Evolutionary conservation across 2,888 invertebrate species (phyloP).

Genomic region (Eupithecia abbreviata): DNA sequence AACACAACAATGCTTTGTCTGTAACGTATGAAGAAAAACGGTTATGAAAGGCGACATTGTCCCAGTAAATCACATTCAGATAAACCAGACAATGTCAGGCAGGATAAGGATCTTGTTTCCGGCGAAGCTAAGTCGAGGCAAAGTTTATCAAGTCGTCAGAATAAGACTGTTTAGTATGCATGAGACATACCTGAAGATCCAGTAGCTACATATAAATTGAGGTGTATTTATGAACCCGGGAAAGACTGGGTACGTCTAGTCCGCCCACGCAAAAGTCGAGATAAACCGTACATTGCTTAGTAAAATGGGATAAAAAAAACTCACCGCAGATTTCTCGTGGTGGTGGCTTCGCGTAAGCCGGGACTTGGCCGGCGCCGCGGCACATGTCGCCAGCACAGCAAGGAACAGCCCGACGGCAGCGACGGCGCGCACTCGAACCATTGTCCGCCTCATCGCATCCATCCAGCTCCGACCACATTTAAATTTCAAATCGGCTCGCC

Average conservation of each 20-base stretch:
- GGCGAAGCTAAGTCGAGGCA: slow-evolving; percentile 68
- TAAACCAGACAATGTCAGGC: slow-evolving; percentile 70
- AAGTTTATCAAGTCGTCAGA: slow-evolving; percentile 66
- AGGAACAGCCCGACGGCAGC: slow-evolving; percentile 66
- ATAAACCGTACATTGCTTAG: slow-evolving; percentile 24
- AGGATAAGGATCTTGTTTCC: slow-evolving; percentile 72
- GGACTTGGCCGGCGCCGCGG: slow-evolving; percentile 64
- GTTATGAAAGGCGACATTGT: slow-evolving; percentile 60
- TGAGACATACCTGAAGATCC: slow-evolving; percentile 53
- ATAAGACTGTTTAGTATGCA: slow-evolving; percentile 73
- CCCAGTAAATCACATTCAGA: slow-evolving; percentile 67
- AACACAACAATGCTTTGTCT: slow-evolving; percentile 49
- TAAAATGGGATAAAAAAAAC: slow-evolving; percentile 45
- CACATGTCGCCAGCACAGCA: slow-evolving; percentile 63
- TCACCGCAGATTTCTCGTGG: slow-evolving; percentile 69
- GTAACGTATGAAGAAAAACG: slow-evolving; percentile 51
- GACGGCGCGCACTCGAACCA: slow-evolving; percentile 65
- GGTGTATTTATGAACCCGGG: slow-evolving; percentile 49
- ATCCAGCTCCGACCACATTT: slow-evolving; percentile 67
- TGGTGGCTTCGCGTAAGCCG: slow-evolving; percentile 62
- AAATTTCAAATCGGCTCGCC: slow-evolving; percentile 73
- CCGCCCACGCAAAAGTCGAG: slow-evolving; percentile 37
- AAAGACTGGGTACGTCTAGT: slow-evolving; percentile 44
- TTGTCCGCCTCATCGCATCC: slow-evolving; percentile 69
- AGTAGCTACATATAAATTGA: slow-evolving; percentile 59